Conservation (phyloP, 2,113 vertebrate genomes). For the Illadopsis cleaveri region DNA sequence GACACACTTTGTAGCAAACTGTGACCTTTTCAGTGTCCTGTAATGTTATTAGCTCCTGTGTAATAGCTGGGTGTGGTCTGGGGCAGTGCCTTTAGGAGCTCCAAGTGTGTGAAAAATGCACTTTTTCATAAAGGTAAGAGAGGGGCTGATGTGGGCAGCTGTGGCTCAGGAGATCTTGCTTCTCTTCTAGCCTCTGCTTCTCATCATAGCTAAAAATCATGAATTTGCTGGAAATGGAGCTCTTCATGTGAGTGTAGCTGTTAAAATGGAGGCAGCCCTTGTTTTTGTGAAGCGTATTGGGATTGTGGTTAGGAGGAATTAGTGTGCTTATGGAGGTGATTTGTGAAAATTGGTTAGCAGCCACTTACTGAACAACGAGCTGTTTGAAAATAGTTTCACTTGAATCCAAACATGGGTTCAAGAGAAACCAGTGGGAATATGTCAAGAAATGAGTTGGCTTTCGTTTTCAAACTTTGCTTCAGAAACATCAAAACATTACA, state of each 20-base stretch:
- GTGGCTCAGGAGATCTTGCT: neutral
- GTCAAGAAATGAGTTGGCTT: neutral
- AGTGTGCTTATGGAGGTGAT: neutral
- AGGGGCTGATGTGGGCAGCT: neutral
- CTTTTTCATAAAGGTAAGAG: neutral
- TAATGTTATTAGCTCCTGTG: fast-evolving
- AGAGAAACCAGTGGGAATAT: neutral
- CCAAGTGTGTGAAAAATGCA: fast-evolving
- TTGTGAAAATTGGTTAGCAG: neutral
- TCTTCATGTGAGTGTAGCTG: neutral
- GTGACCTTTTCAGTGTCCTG: neutral
- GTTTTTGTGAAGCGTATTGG: neutral
- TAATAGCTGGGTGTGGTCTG: neutral
- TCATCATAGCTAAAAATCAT: fast-evolving
- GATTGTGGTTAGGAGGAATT: neutral
- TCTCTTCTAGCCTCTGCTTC: neutral
- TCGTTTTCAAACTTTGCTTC: neutral
- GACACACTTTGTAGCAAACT: neutral
- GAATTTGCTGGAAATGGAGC: neutral
- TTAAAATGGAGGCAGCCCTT: neutral
- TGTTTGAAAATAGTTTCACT: neutral
- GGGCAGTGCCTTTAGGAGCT: neutral
- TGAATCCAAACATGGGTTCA: neutral
- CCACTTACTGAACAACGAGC: neutral
- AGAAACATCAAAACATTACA: neutral